Conservation (phyloP, 2,113 vertebrate genomes). For the Phrynosoma blainvillii region DNA sequence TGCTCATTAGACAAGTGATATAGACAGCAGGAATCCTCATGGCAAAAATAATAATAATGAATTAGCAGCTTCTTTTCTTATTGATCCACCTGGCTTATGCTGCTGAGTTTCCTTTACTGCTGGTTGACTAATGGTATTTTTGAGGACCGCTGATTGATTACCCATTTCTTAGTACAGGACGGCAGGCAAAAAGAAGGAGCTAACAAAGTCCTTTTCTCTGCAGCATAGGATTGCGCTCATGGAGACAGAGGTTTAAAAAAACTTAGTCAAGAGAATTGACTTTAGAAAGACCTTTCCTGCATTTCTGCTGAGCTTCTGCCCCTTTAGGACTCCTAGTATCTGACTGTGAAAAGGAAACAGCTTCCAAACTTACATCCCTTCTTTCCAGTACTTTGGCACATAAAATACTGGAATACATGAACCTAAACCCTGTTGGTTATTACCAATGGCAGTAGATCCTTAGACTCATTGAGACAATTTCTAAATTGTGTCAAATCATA, state of each 20-base stretch:
- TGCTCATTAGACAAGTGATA: conserved; percentile 58
- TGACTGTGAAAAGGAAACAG: background rate
- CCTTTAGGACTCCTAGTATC: background rate
- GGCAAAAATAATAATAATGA: conserved; percentile 22
- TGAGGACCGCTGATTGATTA: conserved; percentile 34
- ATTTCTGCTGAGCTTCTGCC: background rate
- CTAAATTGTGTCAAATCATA: no score
- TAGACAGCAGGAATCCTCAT: conserved; percentile 28
- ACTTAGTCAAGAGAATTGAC: background rate
- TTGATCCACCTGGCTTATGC: conserved; percentile 29
- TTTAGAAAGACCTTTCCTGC: background rate
- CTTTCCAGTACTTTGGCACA: no score
- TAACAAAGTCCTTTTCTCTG: conserved; percentile 32
- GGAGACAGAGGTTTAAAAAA: background rate
- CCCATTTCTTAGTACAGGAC: conserved; percentile 27
- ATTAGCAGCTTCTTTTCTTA: conserved; percentile 56
- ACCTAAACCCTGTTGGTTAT: no score
- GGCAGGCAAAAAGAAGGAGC: background rate
- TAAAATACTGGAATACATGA: no score
- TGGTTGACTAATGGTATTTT: conserved; percentile 53
- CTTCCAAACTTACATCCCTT: background rate
- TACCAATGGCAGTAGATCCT: background rate
- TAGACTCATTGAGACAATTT: background rate
- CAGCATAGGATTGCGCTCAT: background rate
- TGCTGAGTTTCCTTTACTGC: conserved; percentile 39